Evolutionary conservation across 2,888 invertebrate genomes (phyloP), one percentile per base, ranked within the genome.

Genomic region (Mimumesa dahlbomi): DNA sequence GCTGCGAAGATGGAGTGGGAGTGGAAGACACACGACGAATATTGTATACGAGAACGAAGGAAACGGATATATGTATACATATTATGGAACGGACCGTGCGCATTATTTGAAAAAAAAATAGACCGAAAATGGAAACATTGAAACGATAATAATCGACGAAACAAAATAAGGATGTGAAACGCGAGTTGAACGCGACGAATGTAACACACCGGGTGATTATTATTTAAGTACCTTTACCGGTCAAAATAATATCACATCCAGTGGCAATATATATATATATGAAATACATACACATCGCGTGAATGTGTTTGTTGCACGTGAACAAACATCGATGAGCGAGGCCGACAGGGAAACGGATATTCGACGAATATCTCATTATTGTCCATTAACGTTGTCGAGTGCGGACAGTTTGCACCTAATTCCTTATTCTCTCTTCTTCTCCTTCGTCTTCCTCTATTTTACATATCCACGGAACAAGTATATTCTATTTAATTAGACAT

Each of bases 181-280:
- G 5, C n/a, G 34, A 21, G 31, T 16, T 11, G 18, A n/a, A 29
- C 11, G 19, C 5, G 18, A 19, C 5, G n/a, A 18, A 7, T 11
- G 25, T n/a, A 22, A 11, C n/a, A 36, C 4, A n/a, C 9, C 18
- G n/a, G 6, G 34, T 34, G 40, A 61, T 56, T 56, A 49, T 67
- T 61, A 48, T 46, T 69, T 61, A 66, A 69, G 14, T 42, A 3
- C 29, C 11, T 11, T 18, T 6, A 13, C 11, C n/a, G 42, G n/a
- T 36, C 46, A 21, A 53, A 65, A 69, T 69, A 69, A 53, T 58
- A 31, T 2, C 43, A 2, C n/a, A n/a, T n/a, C n/a, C n/a, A n/a
- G n/a, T n/a, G n/a, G n/a, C n/a, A n/a, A n/a, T n/a, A n/a, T n/a
- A n/a, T n/a, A n/a, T n/a, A n/a, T n/a, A n/a, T n/a, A n/a, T n/a